Conservation (phyloP, 2,113 vertebrate genomes). For the Malurus cyaneus region DNA sequence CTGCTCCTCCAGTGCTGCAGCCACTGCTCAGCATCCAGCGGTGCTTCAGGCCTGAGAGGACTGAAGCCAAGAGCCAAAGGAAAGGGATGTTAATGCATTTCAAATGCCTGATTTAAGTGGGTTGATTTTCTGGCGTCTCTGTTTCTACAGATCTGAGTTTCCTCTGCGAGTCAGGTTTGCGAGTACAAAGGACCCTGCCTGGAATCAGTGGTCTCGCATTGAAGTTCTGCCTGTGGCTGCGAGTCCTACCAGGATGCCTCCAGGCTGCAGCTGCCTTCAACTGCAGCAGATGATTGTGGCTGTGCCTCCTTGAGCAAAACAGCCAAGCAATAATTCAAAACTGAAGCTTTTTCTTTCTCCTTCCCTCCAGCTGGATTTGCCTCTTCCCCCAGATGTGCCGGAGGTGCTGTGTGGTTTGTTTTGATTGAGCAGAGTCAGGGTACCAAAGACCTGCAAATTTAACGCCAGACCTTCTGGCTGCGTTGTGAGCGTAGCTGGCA, state of each 20-base stretch:
- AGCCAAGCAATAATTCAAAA: background rate
- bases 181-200: background rate
- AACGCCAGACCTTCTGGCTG: background rate
- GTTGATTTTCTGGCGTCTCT: background rate
- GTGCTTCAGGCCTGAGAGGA: background rate
- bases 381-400: background rate
- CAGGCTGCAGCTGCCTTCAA: background rate
- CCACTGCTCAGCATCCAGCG: background rate
- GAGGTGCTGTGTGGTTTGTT: background rate
- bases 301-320: background rate
- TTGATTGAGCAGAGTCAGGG: background rate
- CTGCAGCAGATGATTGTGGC: fast-evolving
- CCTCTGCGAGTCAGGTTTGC: background rate
- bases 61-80: background rate
- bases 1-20: background rate
- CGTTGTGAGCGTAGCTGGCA: fast-evolving
- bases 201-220: background rate
- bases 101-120: background rate
- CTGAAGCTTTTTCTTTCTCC: background rate
- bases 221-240: fast-evolving
- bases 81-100: background rate
- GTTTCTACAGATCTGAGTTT: background rate
- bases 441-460: background rate
- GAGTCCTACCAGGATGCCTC: fast-evolving
- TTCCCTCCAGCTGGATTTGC: background rate